Base-by-base conservation (phyloP, 2,888 invertebrate species). In the Nipponacmea schrenckii region DNA sequence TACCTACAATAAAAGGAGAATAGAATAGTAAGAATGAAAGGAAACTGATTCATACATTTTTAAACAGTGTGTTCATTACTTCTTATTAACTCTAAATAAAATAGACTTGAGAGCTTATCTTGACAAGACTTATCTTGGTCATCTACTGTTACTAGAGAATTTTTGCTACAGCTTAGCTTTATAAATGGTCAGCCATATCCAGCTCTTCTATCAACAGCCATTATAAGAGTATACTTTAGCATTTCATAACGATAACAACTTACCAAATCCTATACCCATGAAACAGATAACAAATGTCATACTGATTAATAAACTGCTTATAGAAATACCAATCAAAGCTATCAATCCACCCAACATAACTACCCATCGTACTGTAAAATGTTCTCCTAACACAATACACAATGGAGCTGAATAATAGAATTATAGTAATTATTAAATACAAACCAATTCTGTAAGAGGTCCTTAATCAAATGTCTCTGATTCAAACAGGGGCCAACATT, bases 291-390 rank as follows among this genome's bases (percentile, higher is more conserved):
- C 76, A 72, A 77, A 85, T 31, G 76, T 75, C 46, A 84, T 83
- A 72, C 69, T 84, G 45, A 82, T 39, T 14, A 82, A 74, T 1
- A 84, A 73, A 62, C 80, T 77, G 71, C 81, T 77, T 15, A 84
- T 20, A 1, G 78, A 63, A 15, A 84, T 74, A 2, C 84, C 81
- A 24, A 81, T 17, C 15, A 75, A 77, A 4, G 81, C 84, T n/a
- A 84, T 64, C 2, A 81, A 8, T 0, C 80, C 82, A 15, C 83
- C 82, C n/a, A 81, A 10, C 69, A 85, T 83, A 3, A 84, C 81
- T 15, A 84, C 81, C 50, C 66, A 62, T 20, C 83, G 77, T 65
- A 77, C 79, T 5, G 79, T 75, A 68, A 81, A 83, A 67, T 75
- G 74, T 69, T 84, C 81, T 10, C 81, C 83, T 8, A 80, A 70